Conservation (phyloP, 2,888 invertebrate species). For the Machimus atricapillus region DNA sequence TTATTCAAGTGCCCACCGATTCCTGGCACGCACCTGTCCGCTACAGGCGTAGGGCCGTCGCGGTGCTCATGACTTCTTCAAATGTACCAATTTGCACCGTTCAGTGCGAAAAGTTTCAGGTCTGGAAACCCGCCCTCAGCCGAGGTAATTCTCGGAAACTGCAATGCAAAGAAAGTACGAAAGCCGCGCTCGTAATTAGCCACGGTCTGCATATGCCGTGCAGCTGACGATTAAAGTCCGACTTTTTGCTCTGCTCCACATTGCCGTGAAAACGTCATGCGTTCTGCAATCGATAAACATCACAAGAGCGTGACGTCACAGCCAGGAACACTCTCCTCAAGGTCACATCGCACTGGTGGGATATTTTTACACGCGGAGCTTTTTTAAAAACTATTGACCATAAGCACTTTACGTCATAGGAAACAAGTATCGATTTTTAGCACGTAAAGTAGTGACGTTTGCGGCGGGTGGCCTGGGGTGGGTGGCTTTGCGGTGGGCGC, state of each 20-base stretch:
- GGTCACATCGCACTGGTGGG: conserved; percentile 14
- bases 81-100: neutral
- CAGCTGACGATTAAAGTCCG: conserved; percentile 2
- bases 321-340: neutral
- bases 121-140: neutral
- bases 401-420: neutral
- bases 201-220: neutral
- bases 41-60: neutral
- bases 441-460: neutral
- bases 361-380: neutral
- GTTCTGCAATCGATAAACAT: conserved; percentile 23
- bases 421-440: conserved; percentile 9
- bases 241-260: neutral
- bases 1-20: neutral
- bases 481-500: neutral
- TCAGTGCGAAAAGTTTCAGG: neutral
- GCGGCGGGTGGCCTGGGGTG: neutral
- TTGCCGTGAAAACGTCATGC: neutral
- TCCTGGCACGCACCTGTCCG: neutral
- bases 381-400: conserved; percentile 1
- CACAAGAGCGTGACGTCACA: conserved; percentile 1
- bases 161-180: neutral
- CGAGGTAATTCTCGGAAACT: neutral
- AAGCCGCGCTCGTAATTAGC: neutral
- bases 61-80: neutral